Base-by-base conservation (phyloP, 2,797 vertebrate genomes). In the Buceros bicornis region DNA sequence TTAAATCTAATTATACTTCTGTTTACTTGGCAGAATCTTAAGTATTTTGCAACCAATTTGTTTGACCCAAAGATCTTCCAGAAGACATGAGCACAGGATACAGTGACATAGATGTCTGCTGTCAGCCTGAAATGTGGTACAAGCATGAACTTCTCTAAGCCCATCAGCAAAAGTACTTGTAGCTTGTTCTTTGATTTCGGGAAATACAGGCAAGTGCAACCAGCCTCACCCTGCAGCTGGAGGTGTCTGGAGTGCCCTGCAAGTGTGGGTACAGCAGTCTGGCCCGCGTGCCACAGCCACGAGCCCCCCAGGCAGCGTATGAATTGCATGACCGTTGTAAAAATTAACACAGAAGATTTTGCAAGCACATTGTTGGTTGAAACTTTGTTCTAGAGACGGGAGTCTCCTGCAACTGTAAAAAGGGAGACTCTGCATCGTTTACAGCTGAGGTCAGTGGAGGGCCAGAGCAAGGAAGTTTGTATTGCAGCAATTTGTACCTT, bases 401-500 rank as follows among this genome's bases (percentile, higher is more conserved):
- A 83, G 60, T 43, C 91, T 93, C 93, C 80, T 40, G 24, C 64
- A 84, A 71, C 85, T 91, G 57, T 61, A 83, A 95, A 86, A 82
- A 96, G 84, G 87, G 85, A 94, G 93, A 72, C 81, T 96, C 77
- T 51, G 90, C 54, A 73, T 95, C 80, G 1, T 96, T 96, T 94
- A 93, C 86, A 86, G 85, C 83, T 35, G 82, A 90, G 97, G 97
- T 97, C 96, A 96, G 58, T 2, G 94, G 58, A 94, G 76, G 96
- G 96, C 83, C 96, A 97, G 84, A 71, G 94, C 84, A 67, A 97
- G 96, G 96, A 97, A 97, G 95, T 95, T 94, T 96, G 91, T 82
- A 93, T 90, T 96, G 94, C 92, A 96, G 94, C 92, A 96, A 73
- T 97, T 97, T 96, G 92, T 96, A 96, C 95, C 96, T 96, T 96